Conservation (phyloP, 1,140 invertebrate species). For the Drosophila tani region DNA sequence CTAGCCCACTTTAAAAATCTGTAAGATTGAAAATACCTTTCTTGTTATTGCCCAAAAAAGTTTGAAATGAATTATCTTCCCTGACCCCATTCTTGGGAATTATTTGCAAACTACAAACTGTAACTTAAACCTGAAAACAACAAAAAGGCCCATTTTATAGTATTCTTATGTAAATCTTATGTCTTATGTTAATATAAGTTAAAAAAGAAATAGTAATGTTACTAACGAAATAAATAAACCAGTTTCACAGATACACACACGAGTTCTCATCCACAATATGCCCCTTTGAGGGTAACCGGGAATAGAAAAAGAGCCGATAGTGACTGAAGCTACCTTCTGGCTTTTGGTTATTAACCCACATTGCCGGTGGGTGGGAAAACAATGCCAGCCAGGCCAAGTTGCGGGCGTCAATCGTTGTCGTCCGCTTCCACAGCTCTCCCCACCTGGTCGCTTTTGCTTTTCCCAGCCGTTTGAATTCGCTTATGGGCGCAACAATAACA, state of each 20-base stretch:
- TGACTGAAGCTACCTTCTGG: slow-evolving; percentile 37
- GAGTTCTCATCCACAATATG: slow-evolving; percentile 12
- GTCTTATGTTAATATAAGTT: too few relatives aligned
- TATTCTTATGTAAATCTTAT: too few relatives aligned
- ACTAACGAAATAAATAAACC: neutral
- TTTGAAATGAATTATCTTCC: neutral
- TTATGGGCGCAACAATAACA: slow-evolving; percentile 43
- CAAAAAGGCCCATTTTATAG: neutral
- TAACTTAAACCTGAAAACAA: neutral
- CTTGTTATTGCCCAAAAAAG: too few relatives aligned
- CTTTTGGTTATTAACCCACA: slow-evolving; percentile 72
- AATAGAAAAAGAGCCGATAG: slow-evolving; percentile 24
- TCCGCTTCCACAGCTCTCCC: slow-evolving; percentile 22
- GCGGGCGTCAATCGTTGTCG: slow-evolving; percentile 49
- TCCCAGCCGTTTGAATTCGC: slow-evolving; percentile 45
- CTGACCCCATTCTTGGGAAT: neutral
- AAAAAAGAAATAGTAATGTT: neutral
- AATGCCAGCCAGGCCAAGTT: slow-evolving; percentile 25
- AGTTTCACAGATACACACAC: neutral
- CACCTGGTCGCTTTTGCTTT: slow-evolving; percentile 18
- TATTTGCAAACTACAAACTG: neutral
- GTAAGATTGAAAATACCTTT: too few relatives aligned
- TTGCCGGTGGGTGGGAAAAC: slow-evolving; percentile 53
- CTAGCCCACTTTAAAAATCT: too few relatives aligned
- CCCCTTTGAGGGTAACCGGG: slow-evolving; percentile 26